phyloP scores from a whole-genome alignment of 2,888 invertebrate species.

The Tachina fera region DNA sequence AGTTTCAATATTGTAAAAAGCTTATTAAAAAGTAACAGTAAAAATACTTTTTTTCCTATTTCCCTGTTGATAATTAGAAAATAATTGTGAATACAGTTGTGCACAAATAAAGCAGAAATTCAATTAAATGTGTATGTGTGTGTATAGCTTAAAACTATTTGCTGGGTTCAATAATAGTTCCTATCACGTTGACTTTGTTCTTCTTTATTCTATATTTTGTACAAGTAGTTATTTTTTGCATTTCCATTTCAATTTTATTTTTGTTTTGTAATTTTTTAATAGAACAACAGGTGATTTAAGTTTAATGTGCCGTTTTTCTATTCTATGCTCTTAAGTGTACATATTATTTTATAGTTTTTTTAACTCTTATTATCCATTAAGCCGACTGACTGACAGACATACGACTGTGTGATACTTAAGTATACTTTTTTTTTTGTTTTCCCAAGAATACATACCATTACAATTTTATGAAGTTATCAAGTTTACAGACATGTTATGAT shows the following conservation, averaged over 20 bases:
- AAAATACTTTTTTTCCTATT: too few relatives aligned
- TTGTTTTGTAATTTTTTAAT: slow-evolving; percentile 45
- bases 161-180: slow-evolving; percentile 32
- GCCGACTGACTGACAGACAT: background rate
- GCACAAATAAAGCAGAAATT: background rate
- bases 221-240: slow-evolving; percentile 27
- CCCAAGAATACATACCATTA: slow-evolving; percentile 26
- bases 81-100: background rate
- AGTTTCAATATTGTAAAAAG: too few relatives aligned
- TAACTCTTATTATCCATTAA: slow-evolving; percentile 17
- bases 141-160: background rate
- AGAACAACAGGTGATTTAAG: slow-evolving; percentile 70
- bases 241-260: slow-evolving; percentile 31
- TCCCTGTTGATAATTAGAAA: too few relatives aligned
- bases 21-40: too few relatives aligned
- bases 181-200: slow-evolving; percentile 30
- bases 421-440: slow-evolving; percentile 28
- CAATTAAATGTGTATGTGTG: background rate
- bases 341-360: background rate
- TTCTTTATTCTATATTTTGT: slow-evolving; percentile 26
- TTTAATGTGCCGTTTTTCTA: slow-evolving; percentile 64
- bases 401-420: slow-evolving; percentile 34
- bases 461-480: slow-evolving; percentile 40
- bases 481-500: background rate
- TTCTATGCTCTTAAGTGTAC: background rate